Evolutionary conservation across 2,888 invertebrate species (phyloP), one percentile per base, ranked within the genome.

Genomic region (Drosophila mayaguana): DNA sequence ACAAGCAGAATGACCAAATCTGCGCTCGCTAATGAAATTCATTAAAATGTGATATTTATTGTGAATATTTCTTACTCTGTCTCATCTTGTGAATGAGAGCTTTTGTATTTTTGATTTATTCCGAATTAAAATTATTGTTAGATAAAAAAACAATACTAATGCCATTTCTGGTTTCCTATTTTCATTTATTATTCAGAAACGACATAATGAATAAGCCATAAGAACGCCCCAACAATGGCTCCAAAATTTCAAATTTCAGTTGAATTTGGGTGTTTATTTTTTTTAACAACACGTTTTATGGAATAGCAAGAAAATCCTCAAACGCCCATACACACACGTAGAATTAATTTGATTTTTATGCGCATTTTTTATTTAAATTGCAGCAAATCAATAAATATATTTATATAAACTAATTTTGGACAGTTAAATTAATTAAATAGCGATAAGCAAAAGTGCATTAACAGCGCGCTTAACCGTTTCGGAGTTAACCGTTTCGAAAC

Each of bases 261-360:
- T 68, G 16, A 38, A 25, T 38, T 22, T 53, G 16, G 3, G 16
- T 57, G 32, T 18, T 51, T 18, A 14, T 43, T 25, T 34, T 43
- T 25, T 7, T 12, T 1, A 2, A n/a, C 43, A 65, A 80, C 76
- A 11, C 59, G 76, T 77, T 77, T 70, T 60, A 38, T 42, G 38
- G 67, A 42, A 64, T 53, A 38, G 11, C 57, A 25, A 80, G 71
- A 72, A 82, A 79, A 53, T 54, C 14, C 57, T n/a, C 25, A 55
- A 14, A 14, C 36, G 14, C 36, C 25, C 25, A 28, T 28, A 36
- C 11, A 5, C 36, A 5, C 14, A 36, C 16, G 32, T 36, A 38
- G 43, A 73, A 89, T 87, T 87, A 67, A 87, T 81, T 75, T 72
- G 16, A 70, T 72, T 87, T 84, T 87, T 84, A 83, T 89, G 83